Percentiles rank a stretch among this genome's conserved stretches.
Conservation (phyloP, 2,113 vertebrate genomes). For the Connochaetes taurinus region DNA sequence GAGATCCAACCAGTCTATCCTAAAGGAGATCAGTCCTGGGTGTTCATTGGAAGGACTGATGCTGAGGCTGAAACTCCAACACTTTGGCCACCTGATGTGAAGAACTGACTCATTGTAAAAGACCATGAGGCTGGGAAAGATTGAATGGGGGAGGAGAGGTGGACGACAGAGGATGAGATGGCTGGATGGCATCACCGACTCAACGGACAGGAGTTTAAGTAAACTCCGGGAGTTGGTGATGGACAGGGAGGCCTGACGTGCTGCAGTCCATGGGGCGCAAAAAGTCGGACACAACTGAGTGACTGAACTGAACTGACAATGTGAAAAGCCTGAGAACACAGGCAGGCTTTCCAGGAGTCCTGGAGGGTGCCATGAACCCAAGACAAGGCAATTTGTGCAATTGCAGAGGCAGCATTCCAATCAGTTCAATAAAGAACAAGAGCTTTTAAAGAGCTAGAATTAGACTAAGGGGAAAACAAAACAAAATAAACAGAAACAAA, state of each 20-base stretch:
- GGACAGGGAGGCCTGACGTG: background rate
- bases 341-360: background rate
- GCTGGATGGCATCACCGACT: background rate
- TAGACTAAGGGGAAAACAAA: background rate
- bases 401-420: background rate
- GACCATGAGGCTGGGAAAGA: background rate
- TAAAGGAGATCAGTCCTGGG: background rate
- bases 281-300: background rate
- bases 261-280: background rate
- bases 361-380: background rate
- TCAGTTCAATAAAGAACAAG: background rate
- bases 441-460: background rate
- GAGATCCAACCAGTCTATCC: background rate
- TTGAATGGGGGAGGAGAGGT: background rate
- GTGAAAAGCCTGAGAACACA: background rate
- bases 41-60: background rate
- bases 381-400: background rate
- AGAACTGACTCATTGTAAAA: background rate
- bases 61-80: background rate
- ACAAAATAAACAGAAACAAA: background rate
- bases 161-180: background rate
- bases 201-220: background rate
- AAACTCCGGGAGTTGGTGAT: background rate
- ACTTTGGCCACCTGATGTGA: background rate
- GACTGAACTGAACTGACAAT: background rate